A percentile compares a stretch with the other conserved stretches of the same genome.
These are phyloP conservation scores for Cryptomyrus ogoouensis DNA, from an alignment of 2,113 vertebrate genomes.

Conservation along the genomic window DNA sequence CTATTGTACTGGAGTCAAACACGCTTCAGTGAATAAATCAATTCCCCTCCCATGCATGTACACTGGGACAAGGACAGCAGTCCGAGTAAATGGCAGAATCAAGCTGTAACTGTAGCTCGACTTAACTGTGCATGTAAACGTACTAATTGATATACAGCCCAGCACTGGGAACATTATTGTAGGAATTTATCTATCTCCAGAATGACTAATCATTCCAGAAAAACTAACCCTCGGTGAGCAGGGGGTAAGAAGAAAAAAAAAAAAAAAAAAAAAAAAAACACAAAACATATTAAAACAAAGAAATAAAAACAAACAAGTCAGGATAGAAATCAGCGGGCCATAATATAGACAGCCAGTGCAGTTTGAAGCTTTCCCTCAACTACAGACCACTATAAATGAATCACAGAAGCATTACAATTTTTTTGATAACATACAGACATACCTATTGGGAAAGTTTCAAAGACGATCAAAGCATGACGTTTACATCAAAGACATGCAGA, in stretches of 20 bases:
- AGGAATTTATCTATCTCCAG: neutral
- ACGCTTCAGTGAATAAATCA: too few species aligned
- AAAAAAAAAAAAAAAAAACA: neutral
- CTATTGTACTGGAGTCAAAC: too few species aligned
- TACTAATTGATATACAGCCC: neutral
- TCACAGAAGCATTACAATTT: neutral
- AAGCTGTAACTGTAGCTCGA: too few species aligned
- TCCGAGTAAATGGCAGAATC: too few species aligned
- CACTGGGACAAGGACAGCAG: too few species aligned
- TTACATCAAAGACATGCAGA: neutral
- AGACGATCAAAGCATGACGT: neutral
- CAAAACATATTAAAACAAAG: neutral
- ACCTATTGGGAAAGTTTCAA: neutral
- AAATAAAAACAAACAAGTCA: neutral
- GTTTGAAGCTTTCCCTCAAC: neutral
- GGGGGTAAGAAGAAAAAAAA: too few species aligned
- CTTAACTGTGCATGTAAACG: too few species aligned
- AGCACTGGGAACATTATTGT: slow-evolving; percentile 1
- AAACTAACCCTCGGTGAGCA: neutral
- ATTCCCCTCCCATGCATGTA: too few species aligned
- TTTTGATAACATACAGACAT: neutral
- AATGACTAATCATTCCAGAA: slow-evolving; percentile 1
- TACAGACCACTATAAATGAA: neutral
- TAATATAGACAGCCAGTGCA: neutral
- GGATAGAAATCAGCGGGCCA: neutral